A percentile compares a stretch with the other conserved stretches of the same genome.
Conservation (phyloP, 2,888 invertebrate species). For the Pandemis cinnamomeana region DNA sequence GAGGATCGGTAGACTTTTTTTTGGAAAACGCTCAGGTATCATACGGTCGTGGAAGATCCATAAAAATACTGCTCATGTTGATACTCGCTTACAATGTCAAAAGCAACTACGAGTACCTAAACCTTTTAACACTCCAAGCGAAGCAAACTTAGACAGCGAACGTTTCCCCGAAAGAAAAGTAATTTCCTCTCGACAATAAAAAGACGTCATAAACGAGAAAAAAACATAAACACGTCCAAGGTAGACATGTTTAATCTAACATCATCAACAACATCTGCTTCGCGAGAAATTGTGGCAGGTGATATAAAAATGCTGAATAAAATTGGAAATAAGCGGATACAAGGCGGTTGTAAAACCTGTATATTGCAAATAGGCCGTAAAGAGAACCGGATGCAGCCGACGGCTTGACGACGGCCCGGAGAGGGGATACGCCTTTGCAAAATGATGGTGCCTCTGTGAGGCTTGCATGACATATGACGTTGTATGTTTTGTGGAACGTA, state of each 20-base stretch:
- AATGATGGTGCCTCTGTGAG: slow-evolving; percentile 41
- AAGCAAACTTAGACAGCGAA: slow-evolving; percentile 14
- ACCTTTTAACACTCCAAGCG: slow-evolving; percentile 5
- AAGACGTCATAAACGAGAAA: slow-evolving; percentile 38
- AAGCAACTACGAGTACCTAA: neutral
- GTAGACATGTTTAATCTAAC: slow-evolving; percentile 50
- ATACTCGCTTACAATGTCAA: neutral
- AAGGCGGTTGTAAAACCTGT: slow-evolving; percentile 68
- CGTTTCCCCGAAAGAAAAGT: slow-evolving; percentile 33
- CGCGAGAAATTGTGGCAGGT: slow-evolving; percentile 56
- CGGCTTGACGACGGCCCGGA: slow-evolving; percentile 48
- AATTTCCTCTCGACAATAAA: slow-evolving; percentile 41
- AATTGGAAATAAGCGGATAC: slow-evolving; percentile 63
- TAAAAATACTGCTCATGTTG: neutral
- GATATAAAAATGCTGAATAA: slow-evolving; percentile 57
- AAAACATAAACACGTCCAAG: slow-evolving; percentile 38
- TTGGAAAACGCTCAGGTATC: too few relatives aligned
- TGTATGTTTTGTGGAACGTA: too few relatives aligned
- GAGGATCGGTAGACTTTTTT: too few relatives aligned
- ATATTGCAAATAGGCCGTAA: slow-evolving; percentile 78
- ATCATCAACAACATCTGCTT: slow-evolving; percentile 57
- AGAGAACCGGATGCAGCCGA: slow-evolving; percentile 65
- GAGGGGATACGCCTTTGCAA: slow-evolving; percentile 13
- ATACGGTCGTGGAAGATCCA: too few relatives aligned
- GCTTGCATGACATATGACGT: neutral